These are phyloP conservation scores for Allygus modestus DNA, from an alignment of 2,888 invertebrate species.

Conservation along the genomic window DNA sequence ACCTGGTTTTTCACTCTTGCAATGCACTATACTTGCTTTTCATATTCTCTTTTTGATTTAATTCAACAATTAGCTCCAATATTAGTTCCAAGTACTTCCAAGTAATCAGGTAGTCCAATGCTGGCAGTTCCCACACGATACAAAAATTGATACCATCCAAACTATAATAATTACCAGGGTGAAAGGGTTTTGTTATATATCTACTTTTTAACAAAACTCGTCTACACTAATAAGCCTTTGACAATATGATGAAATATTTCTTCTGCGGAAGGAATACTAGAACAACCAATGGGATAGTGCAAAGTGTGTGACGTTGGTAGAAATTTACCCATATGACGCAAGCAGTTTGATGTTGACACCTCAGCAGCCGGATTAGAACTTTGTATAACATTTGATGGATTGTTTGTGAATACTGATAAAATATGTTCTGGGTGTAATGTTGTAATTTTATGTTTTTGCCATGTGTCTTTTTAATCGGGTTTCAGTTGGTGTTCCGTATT, in stretches of 20 bases:
- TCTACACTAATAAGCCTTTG: not conserved
- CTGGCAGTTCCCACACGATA: no score
- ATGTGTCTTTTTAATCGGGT: not conserved
- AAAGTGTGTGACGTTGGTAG: constrained; percentile 40
- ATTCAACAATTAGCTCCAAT: no score
- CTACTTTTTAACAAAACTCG: no score
- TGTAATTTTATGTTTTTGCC: not conserved
- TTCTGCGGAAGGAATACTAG: not conserved
- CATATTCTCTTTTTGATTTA: no score
- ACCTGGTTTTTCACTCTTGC: no score
- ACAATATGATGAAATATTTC: constrained; percentile 27
- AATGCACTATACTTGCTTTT: no score
- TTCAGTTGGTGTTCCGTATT: not conserved
- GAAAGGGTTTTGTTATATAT: no score
- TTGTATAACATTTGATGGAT: not conserved
- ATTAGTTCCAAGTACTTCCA: no score
- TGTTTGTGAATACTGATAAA: not conserved
- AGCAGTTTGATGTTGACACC: constrained; percentile 38
- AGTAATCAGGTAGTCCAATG: no score
- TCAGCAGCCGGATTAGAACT: constrained; percentile 6
- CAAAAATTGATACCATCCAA: no score
- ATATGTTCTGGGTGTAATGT: not conserved
- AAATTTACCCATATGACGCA: constrained; percentile 22
- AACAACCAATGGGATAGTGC: constrained; percentile 31
- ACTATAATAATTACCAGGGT: no score